Evolutionary conservation across 2,888 invertebrate genomes (phyloP).

Genomic region (Lissonota sp.): DNA sequence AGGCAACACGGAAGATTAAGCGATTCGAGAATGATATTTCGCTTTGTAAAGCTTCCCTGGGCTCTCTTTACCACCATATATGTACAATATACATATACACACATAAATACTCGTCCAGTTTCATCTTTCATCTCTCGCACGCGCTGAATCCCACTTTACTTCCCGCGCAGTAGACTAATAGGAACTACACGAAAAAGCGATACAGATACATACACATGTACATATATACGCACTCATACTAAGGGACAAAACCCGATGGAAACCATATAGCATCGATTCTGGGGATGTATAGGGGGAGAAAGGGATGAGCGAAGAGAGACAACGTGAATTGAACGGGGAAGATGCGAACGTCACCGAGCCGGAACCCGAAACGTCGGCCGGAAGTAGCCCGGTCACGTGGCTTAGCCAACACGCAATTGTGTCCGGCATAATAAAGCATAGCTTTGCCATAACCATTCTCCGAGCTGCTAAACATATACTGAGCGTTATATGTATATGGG

Average conservation of each 20-base stretch:
- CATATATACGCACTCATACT: neutral
- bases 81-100: no score
- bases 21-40: constrained; percentile 64
- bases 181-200: constrained; percentile 25
- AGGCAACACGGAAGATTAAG: constrained; percentile 62
- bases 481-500: constrained; percentile 21
- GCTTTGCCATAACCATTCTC: constrained; percentile 64
- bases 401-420: constrained; percentile 84
- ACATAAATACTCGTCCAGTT: constrained; percentile 18
- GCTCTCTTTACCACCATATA: constrained; percentile 24
- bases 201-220: neutral
- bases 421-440: constrained; percentile 83
- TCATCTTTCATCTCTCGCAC: constrained; percentile 60
- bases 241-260: constrained; percentile 30
- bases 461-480: constrained; percentile 12
- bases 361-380: constrained; percentile 82
- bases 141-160: constrained; percentile 26
- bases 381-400: constrained; percentile 83
- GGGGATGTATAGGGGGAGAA: constrained; percentile 51
- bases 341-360: constrained; percentile 80
- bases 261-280: constrained; percentile 27
- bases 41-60: constrained; percentile 44
- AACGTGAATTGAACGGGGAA: constrained; percentile 71
- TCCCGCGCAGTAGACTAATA: constrained; percentile 44
- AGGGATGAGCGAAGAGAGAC: constrained; percentile 65